Conservation (phyloP, 2,797 vertebrate species). For the Petrocephalus schoutedeni region DNA sequence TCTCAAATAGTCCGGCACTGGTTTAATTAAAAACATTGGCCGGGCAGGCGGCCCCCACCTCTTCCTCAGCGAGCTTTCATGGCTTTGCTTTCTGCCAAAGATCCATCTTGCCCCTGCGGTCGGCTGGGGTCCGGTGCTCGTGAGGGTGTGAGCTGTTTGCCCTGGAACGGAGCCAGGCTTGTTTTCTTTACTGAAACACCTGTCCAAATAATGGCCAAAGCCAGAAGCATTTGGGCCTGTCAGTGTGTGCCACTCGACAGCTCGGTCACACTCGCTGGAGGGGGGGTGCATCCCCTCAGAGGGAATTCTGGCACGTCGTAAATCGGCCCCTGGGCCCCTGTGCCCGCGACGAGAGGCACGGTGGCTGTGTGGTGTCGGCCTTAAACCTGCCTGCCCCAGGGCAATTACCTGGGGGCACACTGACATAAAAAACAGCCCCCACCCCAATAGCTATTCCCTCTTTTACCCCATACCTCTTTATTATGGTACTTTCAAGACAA, state of each 20-base stretch:
- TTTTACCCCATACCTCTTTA: background rate
- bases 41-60: slow-evolving; percentile 3
- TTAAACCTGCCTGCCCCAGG: background rate
- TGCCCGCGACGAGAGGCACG: slow-evolving; percentile 25
- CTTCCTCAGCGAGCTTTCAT: slow-evolving; percentile 26
- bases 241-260: slow-evolving; percentile 53
- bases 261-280: slow-evolving; percentile 50
- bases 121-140: slow-evolving; percentile 32
- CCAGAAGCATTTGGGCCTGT: slow-evolving; percentile 63
- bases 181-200: slow-evolving; percentile 71
- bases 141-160: slow-evolving; percentile 46
- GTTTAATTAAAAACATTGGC: background rate
- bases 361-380: background rate
- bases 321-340: slow-evolving; percentile 46
- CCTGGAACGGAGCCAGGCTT: slow-evolving; percentile 56
- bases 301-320: slow-evolving; percentile 51
- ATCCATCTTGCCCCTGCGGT: slow-evolving; percentile 57
- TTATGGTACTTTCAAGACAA: background rate
- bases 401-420: background rate
- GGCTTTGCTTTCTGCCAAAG: slow-evolving; percentile 42
- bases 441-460: background rate
- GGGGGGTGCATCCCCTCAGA: slow-evolving; percentile 51
- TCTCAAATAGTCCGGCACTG: background rate
- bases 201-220: slow-evolving; percentile 69
- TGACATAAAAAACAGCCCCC: background rate